Evolutionary conservation across 2,797 vertebrate genomes (phyloP).

Genomic region (Neosilurus mollespiculum): DNA sequence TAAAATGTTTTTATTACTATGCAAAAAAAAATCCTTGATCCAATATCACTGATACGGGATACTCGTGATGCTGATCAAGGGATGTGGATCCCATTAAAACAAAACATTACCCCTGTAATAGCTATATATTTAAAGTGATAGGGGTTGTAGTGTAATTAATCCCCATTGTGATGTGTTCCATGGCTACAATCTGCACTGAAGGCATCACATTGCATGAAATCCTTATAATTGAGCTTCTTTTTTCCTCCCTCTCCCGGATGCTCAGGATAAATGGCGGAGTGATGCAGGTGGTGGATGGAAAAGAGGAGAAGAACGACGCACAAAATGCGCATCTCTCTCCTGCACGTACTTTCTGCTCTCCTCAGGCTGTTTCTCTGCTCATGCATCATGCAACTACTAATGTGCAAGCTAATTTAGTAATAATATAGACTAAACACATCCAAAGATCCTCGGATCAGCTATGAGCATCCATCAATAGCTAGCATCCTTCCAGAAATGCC

Average conservation of each 20-base stretch:
- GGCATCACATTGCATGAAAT: not conserved
- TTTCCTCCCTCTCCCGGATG: not conserved
- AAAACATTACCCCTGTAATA: not conserved
- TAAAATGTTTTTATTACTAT: not conserved
- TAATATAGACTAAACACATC: not conserved
- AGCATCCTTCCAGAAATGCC: not conserved
- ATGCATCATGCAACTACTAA: not conserved
- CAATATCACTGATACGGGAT: not conserved
- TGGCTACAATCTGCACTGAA: not conserved
- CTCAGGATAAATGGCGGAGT: constrained; percentile 51
- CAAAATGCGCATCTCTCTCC: constrained; percentile 35
- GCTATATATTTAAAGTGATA: no score
- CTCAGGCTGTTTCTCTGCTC: not conserved
- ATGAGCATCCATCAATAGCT: not conserved
- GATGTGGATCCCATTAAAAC: not conserved
- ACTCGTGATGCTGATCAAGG: not conserved
- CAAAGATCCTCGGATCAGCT: not conserved
- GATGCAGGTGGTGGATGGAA: constrained; percentile 27
- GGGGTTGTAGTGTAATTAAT: not conserved
- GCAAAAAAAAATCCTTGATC: not conserved
- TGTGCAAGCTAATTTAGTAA: not conserved
- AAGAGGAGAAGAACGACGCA: not conserved
- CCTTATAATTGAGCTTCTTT: not conserved
- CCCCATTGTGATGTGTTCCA: not conserved
- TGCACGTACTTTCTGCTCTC: constrained; percentile 14